phyloP scores from a whole-genome alignment of 2,113 vertebrate genomes.

The Lanius ludovicianus region DNA sequence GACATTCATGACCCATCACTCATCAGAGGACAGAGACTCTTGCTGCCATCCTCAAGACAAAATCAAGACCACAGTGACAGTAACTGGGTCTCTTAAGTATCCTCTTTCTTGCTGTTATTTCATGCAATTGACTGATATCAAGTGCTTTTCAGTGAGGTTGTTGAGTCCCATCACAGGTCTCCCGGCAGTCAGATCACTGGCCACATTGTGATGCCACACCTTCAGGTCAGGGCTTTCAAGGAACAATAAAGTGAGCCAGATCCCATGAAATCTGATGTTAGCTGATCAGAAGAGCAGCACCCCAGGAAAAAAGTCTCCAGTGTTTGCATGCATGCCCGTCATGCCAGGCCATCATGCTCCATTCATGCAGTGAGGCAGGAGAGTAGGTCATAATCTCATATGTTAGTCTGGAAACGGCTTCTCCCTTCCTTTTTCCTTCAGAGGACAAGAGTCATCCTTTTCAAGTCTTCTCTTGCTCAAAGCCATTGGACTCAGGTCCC shows the following conservation, averaged over 20 bases:
- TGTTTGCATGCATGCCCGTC: neutral
- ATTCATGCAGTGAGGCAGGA: neutral
- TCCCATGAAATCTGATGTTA: neutral
- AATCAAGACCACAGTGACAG: neutral
- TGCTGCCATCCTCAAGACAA: neutral
- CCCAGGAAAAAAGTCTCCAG: neutral
- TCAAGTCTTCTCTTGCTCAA: slow-evolving; percentile 22
- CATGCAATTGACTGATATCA: neutral
- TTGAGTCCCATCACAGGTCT: neutral
- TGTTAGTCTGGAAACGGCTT: neutral
- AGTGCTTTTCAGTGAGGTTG: neutral
- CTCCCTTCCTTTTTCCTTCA: neutral
- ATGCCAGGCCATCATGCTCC: neutral
- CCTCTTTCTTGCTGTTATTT: neutral
- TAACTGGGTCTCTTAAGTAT: neutral
- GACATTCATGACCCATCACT: fast-evolving
- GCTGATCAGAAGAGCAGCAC: neutral
- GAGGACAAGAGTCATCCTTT: neutral
- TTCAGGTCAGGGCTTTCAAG: neutral
- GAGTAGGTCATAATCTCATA: neutral
- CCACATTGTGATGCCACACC: neutral
- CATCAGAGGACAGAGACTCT: neutral
- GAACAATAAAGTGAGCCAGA: fast-evolving
- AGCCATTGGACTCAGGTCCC: neutral
- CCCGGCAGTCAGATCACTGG: neutral